Conservation (phyloP, 2,888 invertebrate genomes). For the Agonum fuliginosum region DNA sequence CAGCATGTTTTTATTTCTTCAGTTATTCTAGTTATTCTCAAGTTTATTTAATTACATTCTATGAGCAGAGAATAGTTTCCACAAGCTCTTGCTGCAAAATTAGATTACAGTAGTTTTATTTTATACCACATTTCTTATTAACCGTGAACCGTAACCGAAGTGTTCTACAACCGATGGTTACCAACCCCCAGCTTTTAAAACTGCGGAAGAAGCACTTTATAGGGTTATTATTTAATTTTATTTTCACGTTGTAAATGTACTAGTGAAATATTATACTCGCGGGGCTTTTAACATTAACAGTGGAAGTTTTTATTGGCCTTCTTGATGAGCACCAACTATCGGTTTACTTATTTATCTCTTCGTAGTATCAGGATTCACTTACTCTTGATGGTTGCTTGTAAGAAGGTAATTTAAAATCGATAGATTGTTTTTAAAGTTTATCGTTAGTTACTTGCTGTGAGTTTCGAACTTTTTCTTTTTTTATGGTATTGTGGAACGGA, state of each 20-base stretch:
- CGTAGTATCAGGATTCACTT: constrained; percentile 10
- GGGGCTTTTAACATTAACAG: constrained; percentile 53
- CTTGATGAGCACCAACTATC: constrained; percentile 33
- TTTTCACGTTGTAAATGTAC: constrained; percentile 52
- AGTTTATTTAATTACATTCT: constrained; percentile 28
- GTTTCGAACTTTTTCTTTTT: too few species aligned
- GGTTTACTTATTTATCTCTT: constrained; percentile 27
- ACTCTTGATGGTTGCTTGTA: background rate
- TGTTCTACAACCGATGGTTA: background rate
- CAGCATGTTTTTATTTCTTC: background rate
- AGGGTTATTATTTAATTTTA: constrained; percentile 56
- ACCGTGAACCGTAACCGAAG: constrained; percentile 11
- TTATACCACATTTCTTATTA: constrained; percentile 25
- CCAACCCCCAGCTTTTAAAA: constrained; percentile 21
- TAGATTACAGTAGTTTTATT: constrained; percentile 36
- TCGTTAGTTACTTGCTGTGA: too few species aligned
- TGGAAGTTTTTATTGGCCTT: constrained; percentile 41
- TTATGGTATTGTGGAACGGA: too few species aligned
- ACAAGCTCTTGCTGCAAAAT: background rate
- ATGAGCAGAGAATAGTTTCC: background rate
- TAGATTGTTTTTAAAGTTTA: too few species aligned
- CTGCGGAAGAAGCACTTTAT: constrained; percentile 1
- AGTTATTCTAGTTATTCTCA: constrained; percentile 6
- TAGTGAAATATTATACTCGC: constrained; percentile 50
- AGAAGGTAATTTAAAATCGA: constrained; percentile 21